Evolutionary conservation across 2,797 vertebrate species (phyloP).

Genomic region (Knipowitschia caucasica): DNA sequence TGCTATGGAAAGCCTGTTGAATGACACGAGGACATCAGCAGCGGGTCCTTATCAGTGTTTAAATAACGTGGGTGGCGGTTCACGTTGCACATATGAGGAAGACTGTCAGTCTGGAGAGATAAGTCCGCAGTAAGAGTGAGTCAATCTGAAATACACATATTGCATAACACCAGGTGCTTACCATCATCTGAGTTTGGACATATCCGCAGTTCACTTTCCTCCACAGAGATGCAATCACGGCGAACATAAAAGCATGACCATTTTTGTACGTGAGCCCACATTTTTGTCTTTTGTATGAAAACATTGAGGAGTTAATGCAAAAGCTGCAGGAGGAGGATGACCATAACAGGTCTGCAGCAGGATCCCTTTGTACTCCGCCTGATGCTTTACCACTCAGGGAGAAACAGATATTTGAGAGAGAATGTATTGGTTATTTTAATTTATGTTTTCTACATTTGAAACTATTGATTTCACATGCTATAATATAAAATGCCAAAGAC

Average conservation of each 20-base stretch:
- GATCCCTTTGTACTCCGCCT: neutral
- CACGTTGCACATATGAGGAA: neutral
- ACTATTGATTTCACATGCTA: no score
- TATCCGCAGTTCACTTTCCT: neutral
- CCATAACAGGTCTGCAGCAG: constrained; percentile 3
- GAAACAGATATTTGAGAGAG: no score
- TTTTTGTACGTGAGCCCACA: neutral
- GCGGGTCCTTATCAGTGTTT: no score
- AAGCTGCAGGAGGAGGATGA: neutral
- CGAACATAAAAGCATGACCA: neutral
- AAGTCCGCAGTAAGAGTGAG: neutral
- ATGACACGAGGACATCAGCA: no score
- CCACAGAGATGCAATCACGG: neutral
- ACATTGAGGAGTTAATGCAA: neutral
- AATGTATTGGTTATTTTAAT: no score
- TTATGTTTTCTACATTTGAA: no score
- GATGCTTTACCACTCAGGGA: neutral
- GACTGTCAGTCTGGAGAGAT: neutral
- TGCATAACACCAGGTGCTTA: neutral
- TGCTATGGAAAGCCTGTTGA: no score
- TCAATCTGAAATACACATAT: neutral
- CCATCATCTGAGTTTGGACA: neutral
- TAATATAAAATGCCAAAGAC: no score
- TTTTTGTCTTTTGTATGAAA: neutral
- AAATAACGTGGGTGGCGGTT: no score